Conservation (phyloP, 1,140 invertebrate species). For the Drosophila sp. region DNA sequence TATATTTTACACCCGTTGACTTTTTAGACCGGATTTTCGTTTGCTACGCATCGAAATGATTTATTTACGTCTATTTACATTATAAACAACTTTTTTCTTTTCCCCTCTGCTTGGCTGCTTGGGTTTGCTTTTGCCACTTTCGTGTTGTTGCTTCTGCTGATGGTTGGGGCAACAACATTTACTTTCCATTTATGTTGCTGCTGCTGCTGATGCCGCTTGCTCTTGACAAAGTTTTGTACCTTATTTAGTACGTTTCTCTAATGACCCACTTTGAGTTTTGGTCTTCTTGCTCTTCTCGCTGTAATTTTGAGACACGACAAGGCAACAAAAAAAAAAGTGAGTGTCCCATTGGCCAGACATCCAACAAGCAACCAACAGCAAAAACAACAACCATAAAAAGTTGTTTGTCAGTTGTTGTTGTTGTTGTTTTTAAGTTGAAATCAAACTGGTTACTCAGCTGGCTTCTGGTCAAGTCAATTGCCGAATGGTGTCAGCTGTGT, state of each 20-base stretch:
- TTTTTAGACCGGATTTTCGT: constrained; percentile 68
- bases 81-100: constrained; percentile 62
- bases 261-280: constrained; percentile 79
- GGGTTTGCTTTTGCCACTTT: constrained; percentile 39
- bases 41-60: constrained; percentile 72
- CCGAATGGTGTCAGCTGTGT: constrained; percentile 75
- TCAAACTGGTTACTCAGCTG: constrained; percentile 77
- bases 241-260: constrained; percentile 82
- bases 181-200: constrained; percentile 72
- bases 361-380: constrained; percentile 34
- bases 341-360: constrained; percentile 74
- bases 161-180: constrained; percentile 56
- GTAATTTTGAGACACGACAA: constrained; percentile 41
- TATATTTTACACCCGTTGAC: constrained; percentile 68
- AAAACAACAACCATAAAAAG: constrained; percentile 57
- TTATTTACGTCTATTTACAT: constrained; percentile 74
- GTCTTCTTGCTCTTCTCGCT: constrained; percentile 44
- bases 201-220: constrained; percentile 33
- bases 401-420: constrained; percentile 65
- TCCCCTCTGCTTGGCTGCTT: constrained; percentile 15
- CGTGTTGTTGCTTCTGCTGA: constrained; percentile 13
- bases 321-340: constrained; percentile 60
- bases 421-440: constrained; percentile 61
- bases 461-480: constrained; percentile 47
- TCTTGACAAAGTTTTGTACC: constrained; percentile 80